Conservation (phyloP, 2,888 invertebrate genomes). For the Heliconius aoede region DNA sequence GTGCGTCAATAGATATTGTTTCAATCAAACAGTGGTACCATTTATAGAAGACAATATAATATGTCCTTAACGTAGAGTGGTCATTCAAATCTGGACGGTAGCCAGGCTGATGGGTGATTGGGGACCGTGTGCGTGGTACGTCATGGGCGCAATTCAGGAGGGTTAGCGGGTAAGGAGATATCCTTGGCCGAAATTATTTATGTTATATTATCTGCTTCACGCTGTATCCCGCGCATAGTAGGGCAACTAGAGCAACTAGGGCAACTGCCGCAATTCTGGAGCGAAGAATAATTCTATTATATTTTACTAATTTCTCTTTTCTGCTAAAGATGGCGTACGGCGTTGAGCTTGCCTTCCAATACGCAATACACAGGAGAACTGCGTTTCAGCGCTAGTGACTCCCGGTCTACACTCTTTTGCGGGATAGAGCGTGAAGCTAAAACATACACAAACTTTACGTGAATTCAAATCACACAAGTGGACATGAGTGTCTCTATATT, state of each 20-base stretch:
- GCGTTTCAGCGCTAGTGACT: background rate
- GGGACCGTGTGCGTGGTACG: conserved; percentile 44
- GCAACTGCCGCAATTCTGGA: no score
- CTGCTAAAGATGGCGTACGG: background rate
- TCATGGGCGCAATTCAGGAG: conserved; percentile 39
- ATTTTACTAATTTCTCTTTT: no score
- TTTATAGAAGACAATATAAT: conserved; percentile 45
- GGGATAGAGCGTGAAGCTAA: background rate
- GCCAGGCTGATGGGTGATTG: conserved; percentile 53
- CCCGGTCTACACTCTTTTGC: background rate
- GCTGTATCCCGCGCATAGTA: no score
- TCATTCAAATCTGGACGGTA: conserved; percentile 48
- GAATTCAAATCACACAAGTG: background rate
- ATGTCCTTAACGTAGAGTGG: conserved; percentile 36
- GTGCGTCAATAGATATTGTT: conserved; percentile 35
- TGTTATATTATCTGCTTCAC: no score
- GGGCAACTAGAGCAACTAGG: no score
- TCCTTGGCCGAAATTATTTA: conserved; percentile 6
- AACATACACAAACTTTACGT: background rate
- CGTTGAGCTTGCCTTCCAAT: accelerated
- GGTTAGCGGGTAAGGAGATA: conserved; percentile 25
- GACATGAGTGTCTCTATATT: background rate
- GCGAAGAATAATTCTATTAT: no score
- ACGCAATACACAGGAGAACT: background rate
- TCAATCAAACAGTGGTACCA: conserved; percentile 8